Base-by-base conservation (phyloP, 2,797 vertebrate species). In the Pagetopsis macropterus region DNA sequence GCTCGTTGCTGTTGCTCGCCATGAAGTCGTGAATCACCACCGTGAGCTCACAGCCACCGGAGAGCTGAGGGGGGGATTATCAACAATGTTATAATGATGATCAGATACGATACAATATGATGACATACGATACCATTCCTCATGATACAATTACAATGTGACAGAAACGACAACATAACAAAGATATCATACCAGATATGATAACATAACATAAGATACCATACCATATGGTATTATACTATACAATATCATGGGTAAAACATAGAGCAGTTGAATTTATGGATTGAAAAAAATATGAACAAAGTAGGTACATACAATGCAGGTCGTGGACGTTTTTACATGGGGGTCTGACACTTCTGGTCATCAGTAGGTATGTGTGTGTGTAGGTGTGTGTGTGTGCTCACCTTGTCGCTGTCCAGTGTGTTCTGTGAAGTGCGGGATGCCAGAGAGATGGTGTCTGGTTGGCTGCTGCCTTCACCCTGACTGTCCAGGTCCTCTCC, bases 381-480 rank as follows among this genome's bases (percentile, higher is more conserved):
- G n/a, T 23, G 44, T 44, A n/a, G n/a, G 17, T 43, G 58, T 12
- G 33, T 19, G 46, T 3, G 13, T 27, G 85, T 1, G 16, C 91
- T 85, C 56, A 99, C 98, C 95, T 99, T 99, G 82, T 99, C 98
- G 0, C 98, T 99, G 92, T 99, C 98, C 85, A 99, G 94, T 0
- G 98, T 99, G 91, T 99, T 99, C 91, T 99, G 98, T 46, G 98
- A 99, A 1, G 98, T 99, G 85, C 98, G 95, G 10, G 98, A 99
- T 6, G 98, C 98, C 72, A 99, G 96, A 16, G 98, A 99, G 87
- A 99, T 98, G 1, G 98, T 99, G 88, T 99, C 98, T 5, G 98
- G 98, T 76, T 99, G 98, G 90, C 98, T 99, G 93, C 98, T 99
- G 84, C 96, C 98, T 58, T 99, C 98, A 75, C 98, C 98, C 93